Conservation (phyloP, 2,888 invertebrate genomes). For the Alcis repandata region DNA sequence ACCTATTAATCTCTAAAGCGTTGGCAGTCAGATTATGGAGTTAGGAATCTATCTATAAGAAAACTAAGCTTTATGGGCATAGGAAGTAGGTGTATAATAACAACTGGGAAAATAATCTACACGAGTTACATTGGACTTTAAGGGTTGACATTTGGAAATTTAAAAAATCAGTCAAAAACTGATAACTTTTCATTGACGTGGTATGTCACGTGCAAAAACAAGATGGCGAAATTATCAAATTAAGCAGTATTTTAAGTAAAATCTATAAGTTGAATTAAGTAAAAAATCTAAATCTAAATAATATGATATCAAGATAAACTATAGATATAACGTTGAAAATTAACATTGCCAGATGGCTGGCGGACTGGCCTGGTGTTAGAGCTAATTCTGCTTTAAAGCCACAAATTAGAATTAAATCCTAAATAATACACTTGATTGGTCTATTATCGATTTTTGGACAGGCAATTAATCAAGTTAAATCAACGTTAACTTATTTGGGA, state of each 20-base stretch:
- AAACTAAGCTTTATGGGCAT: slow-evolving; percentile 11
- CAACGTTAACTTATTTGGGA: slow-evolving; percentile 16
- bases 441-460: slow-evolving; percentile 31
- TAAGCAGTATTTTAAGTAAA: too few species aligned
- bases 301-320: too few species aligned
- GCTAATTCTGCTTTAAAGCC: neutral
- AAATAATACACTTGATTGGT: slow-evolving; percentile 23
- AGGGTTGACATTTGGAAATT: slow-evolving; percentile 2
- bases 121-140: neutral
- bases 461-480: slow-evolving; percentile 28
- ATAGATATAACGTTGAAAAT: neutral
- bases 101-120: slow-evolving; percentile 14
- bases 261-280: too few species aligned
- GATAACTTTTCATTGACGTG: too few species aligned
- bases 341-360: neutral
- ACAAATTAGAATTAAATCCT: slow-evolving; percentile 18
- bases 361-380: too few species aligned
- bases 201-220: too few species aligned
- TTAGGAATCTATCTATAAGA: slow-evolving; percentile 1
- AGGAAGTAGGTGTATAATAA: slow-evolving; percentile 21
- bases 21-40: slow-evolving; percentile 16
- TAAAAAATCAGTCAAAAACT: too few species aligned
- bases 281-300: too few species aligned
- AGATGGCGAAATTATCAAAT: too few species aligned
- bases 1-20: slow-evolving; percentile 16